phyloP scores from a whole-genome alignment of 2,113 vertebrate species.

The Vireo altiloquus region DNA sequence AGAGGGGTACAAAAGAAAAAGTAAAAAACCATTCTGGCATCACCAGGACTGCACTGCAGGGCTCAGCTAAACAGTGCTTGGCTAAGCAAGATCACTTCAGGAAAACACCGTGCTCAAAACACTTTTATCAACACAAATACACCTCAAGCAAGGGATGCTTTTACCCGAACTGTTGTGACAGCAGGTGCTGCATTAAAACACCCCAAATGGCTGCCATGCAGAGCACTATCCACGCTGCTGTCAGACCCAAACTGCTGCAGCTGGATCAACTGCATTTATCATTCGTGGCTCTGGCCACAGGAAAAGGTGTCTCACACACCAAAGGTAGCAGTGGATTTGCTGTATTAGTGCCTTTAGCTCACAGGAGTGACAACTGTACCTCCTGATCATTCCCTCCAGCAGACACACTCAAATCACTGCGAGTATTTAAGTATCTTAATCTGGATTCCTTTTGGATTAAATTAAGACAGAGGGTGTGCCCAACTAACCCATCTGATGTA shows the following conservation, averaged over 20 bases:
- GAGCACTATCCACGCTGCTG: neutral
- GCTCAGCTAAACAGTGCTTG: neutral
- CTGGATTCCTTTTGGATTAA: neutral
- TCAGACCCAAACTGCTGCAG: neutral
- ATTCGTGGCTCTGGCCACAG: accelerated
- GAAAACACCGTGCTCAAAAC: accelerated
- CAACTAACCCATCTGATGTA: neutral
- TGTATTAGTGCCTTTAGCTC: neutral
- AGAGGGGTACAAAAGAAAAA: no score
- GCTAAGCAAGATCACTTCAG: neutral
- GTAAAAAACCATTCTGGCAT: no score
- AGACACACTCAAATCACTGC: neutral
- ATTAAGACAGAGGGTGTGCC: neutral
- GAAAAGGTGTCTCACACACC: neutral
- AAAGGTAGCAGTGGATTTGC: accelerated
- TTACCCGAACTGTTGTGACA: neutral
- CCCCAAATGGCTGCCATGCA: neutral
- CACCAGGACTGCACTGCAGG: neutral
- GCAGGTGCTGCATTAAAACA: neutral
- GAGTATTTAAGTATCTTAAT: neutral
- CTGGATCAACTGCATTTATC: neutral
- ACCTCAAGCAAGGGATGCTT: neutral
- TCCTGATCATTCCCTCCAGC: neutral
- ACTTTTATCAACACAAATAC: neutral
- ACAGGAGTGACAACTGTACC: neutral